Conservation (phyloP, 1,140 invertebrate species). For the Pseudomyrmex concolor region DNA sequence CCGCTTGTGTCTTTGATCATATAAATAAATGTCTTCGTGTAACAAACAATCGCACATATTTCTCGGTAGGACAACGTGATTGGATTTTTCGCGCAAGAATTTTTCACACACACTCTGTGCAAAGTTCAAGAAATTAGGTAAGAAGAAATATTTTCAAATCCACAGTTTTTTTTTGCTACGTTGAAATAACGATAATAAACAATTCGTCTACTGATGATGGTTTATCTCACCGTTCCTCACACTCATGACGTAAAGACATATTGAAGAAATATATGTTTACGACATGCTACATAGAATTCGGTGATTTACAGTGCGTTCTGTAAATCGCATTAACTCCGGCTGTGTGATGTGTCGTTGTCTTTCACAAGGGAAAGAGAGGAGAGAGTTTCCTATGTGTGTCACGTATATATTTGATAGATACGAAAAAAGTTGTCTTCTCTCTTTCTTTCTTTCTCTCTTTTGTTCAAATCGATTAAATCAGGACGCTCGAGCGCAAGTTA, state of each 20-base stretch:
- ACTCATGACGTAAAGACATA: slow-evolving; percentile 12
- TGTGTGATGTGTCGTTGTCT: background rate
- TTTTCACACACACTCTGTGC: background rate
- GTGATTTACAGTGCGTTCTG: slow-evolving; percentile 25
- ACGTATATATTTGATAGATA: slow-evolving; percentile 68
- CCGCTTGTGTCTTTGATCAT: background rate
- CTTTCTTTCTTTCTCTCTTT: background rate
- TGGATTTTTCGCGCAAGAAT: slow-evolving; percentile 14
- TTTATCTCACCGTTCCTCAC: background rate
- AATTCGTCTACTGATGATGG: background rate
- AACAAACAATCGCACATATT: slow-evolving; percentile 25
- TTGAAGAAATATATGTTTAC: slow-evolving; percentile 12
- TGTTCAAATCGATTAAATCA: slow-evolving; percentile 28
- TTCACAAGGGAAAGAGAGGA: slow-evolving; percentile 38
- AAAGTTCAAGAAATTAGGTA: slow-evolving; percentile 14
- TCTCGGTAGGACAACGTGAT: background rate
- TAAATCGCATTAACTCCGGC: slow-evolving; percentile 17
- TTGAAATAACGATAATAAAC: slow-evolving; percentile 21
- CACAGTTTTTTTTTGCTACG: slow-evolving; percentile 13
- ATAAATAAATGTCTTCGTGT: slow-evolving; percentile 3
- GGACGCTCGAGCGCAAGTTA: slow-evolving; percentile 22
- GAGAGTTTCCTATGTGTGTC: slow-evolving; percentile 63
- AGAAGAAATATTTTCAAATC: slow-evolving; percentile 3
- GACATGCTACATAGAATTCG: slow-evolving; percentile 3
- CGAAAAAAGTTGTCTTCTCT: slow-evolving; percentile 62